Evolutionary conservation across 1,140 invertebrate species (phyloP), one percentile per base, ranked within the genome.

Genomic region (Magallana angulata): DNA sequence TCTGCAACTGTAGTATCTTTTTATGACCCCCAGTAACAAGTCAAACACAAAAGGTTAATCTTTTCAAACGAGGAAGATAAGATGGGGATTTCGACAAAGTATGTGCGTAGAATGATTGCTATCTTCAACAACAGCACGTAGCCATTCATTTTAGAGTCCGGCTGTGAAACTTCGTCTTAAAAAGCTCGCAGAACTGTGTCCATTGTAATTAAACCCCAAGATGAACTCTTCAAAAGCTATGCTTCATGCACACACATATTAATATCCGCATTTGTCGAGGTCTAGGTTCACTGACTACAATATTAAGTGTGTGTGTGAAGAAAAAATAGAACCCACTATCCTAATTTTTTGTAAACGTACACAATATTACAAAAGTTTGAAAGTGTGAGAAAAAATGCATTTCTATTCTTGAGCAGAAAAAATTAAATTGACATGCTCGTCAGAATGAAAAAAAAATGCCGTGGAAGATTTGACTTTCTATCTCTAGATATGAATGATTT

Each of bases 121-220:
- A 76, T 76, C 68, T 76, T 76, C 11, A 12, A 76, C 68, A 76
- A 76, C 68, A 24, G 24, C 24, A 24, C 24, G 24, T 24, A 24
- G 36, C 24, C 68, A 24, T 30, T 76, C 68, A 12, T 48, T 76
- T 76, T 76, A 76, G 68, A 76, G 68, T 76, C 68, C 68, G 24
- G 68, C 68, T 76, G 68, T 76, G 68, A 76, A 76, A 76, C 24
- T 9, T 30, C 24, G 68, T 76, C 36, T 30, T 12, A 16, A 48
- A 48, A 16, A 16, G 60, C n/a, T 18, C 16, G 18, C 16, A 64
- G 60, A n/a, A 48, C 36, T 64, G 18, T 64, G 60, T n/a, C 60
- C 60, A 18, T 64, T 18, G 60, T 18, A 76, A 24, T 76, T 30
- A 30, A 71, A 71, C 68, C 68, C 12, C 7, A 24, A 71, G 64